Evolutionary conservation across 2,888 invertebrate species (phyloP).

Genomic region (Ophonus ardosiacus): DNA sequence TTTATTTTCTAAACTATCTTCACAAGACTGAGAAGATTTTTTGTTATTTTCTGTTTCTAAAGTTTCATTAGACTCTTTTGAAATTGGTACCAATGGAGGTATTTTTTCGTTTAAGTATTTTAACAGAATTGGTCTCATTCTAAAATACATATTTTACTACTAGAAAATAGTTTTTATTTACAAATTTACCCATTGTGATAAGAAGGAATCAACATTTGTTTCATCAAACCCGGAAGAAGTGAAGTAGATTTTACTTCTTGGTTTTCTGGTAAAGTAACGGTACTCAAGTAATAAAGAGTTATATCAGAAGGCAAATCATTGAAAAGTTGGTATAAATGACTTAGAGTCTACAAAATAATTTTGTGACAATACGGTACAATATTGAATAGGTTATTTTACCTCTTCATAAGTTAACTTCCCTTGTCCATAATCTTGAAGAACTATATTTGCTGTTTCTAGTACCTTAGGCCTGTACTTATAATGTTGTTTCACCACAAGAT

Average conservation of each 20-base stretch:
- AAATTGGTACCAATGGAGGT: conserved; percentile 41
- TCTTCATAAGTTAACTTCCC: conserved; percentile 71
- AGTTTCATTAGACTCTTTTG: neutral
- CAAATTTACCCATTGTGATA: conserved; percentile 53
- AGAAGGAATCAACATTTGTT: conserved; percentile 40
- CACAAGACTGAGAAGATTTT: neutral
- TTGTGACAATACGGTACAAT: conserved; percentile 56
- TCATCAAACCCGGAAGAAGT: conserved; percentile 44
- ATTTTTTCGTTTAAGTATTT: conserved; percentile 52
- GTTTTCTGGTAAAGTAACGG: conserved; percentile 72
- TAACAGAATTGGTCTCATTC: conserved; percentile 54
- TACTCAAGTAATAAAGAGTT: conserved; percentile 72
- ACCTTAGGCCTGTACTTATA: conserved; percentile 71
- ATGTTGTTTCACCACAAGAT: conserved; percentile 72
- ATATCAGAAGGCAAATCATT: conserved; percentile 73
- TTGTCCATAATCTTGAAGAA: conserved; percentile 72
- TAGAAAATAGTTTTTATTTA: neutral
- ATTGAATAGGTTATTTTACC: conserved; percentile 65
- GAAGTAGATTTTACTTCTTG: conserved; percentile 61
- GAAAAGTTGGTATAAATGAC: conserved; percentile 71
- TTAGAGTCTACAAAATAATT: conserved; percentile 70
- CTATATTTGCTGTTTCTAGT: conserved; percentile 71
- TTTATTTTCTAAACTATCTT: conserved; percentile 31
- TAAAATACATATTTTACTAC: conserved; percentile 25
- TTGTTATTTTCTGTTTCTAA: neutral